Evolutionary conservation across 2,888 invertebrate species (phyloP), one percentile per base, ranked within the genome.

Genomic region (Aporophyla lueneburgensis): DNA sequence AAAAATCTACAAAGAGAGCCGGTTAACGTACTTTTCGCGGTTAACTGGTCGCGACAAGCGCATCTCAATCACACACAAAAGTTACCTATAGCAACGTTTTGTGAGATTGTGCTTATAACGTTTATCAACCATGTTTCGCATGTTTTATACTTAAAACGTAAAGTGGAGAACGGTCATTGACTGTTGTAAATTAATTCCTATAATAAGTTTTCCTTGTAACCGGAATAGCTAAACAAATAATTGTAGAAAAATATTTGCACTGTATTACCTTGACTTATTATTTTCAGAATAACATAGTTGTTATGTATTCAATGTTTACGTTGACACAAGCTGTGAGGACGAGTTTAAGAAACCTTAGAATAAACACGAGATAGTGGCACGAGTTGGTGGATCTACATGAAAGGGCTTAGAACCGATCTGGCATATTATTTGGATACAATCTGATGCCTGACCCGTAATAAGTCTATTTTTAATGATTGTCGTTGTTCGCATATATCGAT

Each of bases 171-270:
- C 46, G 10, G 24, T 49, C 19, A 27, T 49, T 49, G 66, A 53
- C 27, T 14, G 14, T 14, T 27, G 2, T 66, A 53, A 21, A 66
- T 9, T 27, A 51, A 66, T 27, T 49, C 43, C 1, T 21, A 65
- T 10, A 24, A 19, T 27, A 14, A 9, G 2, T 27, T 66, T 66
- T 56, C 10, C 51, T 16, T 40, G 21, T 27, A 24, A 59, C 40
- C n/a, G 14, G 74, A n/a, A 40, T 19, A 49, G 1, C n/a, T 79
- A 43, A n/a, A 21, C 9, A 80, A 78, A 63, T 27, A 53, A 16
- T 56, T 14, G 0, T 56, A 5, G 6, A 51, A 43, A 62, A 63
- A 49, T 78, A 71, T 79, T 53, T 51, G 46, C 71, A 24, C 16
- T 21, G 12, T 21, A 19, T 24, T 12, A 63, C 56, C 51, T 80